Percentiles rank a stretch among this genome's conserved stretches.
phyloP scores from a whole-genome alignment of 2,888 invertebrate species.

The Spatulosminthurus flaviceps region DNA sequence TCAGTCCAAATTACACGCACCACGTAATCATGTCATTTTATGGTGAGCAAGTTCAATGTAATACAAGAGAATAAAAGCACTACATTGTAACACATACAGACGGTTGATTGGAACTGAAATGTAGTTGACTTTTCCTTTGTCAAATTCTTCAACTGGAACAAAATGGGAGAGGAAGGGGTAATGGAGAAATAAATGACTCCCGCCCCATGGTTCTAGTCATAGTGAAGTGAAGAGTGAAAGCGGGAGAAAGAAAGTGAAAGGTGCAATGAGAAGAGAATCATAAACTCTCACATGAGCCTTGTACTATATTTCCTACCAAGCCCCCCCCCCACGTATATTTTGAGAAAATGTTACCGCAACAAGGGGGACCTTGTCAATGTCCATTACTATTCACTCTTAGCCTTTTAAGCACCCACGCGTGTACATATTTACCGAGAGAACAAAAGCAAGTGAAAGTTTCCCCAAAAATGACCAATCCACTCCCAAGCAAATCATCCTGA shows the following conservation, averaged over 20 bases:
- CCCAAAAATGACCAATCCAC: too few species aligned
- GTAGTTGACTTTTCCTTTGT: not conserved
- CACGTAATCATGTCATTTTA: too few species aligned
- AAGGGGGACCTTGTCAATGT: not conserved
- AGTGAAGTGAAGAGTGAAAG: too few species aligned
- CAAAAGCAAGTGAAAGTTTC: too few species aligned
- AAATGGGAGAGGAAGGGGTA: not conserved
- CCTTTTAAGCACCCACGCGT: too few species aligned
- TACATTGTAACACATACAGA: not conserved
- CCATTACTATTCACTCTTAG: too few species aligned
- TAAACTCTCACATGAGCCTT: not conserved
- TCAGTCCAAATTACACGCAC: not conserved
- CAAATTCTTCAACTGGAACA: not conserved
- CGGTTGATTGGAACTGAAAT: not conserved
- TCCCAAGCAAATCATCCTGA: too few species aligned
- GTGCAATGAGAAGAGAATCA: not conserved
- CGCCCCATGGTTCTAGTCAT: not conserved
- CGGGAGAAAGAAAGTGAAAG: not conserved
- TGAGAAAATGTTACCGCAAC: not conserved
- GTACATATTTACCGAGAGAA: too few species aligned
- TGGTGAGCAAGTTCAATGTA: too few species aligned
- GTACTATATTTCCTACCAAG: not conserved
- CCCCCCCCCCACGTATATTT: too few species aligned
- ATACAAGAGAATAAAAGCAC: too few species aligned
- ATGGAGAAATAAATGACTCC: conserved; percentile 1